Base-by-base conservation (phyloP, 1,140 invertebrate species). In the Palaemon carinicauda region DNA sequence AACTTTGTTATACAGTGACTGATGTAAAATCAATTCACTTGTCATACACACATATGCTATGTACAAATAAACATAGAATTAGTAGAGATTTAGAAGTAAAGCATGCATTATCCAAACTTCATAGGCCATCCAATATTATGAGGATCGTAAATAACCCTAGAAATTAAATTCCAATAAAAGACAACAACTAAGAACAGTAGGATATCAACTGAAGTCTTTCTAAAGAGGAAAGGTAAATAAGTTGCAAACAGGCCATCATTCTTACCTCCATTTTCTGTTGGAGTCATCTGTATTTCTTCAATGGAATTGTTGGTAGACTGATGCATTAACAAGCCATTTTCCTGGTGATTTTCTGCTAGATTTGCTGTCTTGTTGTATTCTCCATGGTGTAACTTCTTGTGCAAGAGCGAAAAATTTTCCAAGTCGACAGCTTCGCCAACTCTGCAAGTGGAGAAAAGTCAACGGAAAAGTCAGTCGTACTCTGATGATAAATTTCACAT, bases 371-470 rank as follows among this genome's bases (percentile, higher is more conserved):
- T 29, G 19, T 21, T 77, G n/a, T 84, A 71, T 19, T 19, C 31
- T 15, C 24, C 73, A 33, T 33, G 14, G 17, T 69, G 71, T 33
- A 79, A 41, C 24, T 51, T 27, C 53, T 83, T 82, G 31, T 82
- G 80, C 19, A 82, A 54, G 21, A 79, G 65, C 3, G n/a, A 29
- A 9, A 73, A 31, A 24, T 73, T 71, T 15, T 83, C 87, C 15
- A 77, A 29, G 53, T 88, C 65, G 15, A 33, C 51, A n/a, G 73
- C 51, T 24, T 88, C 80, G 17, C 87, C 87, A 53, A 88, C 87
- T 29, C 87, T 88, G 80, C 21, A 31, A 65, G 27, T 50, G 51
- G 29, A 12, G 51, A 14, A 78, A 24, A 60, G 27, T 41, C 29
- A 29, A 4, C 74, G 3, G 14, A 17, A 41, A 7, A 7, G 9